A percentile compares a stretch with the other conserved stretches of the same genome.
Evolutionary conservation across 1,140 invertebrate species (phyloP).

Genomic region (Copidosoma floridanum): DNA sequence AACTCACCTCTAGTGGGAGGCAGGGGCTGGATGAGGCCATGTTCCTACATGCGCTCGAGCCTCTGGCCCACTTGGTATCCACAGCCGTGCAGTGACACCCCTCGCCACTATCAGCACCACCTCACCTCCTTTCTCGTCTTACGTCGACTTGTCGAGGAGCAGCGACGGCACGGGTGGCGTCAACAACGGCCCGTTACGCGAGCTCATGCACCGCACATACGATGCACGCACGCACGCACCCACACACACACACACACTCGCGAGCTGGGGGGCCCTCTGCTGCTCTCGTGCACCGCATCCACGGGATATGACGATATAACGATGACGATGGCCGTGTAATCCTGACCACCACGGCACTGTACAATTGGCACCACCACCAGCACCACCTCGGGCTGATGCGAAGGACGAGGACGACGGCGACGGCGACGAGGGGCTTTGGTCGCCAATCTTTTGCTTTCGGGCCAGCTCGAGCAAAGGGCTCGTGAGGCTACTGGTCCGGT

Average conservation of each 20-base stretch:
- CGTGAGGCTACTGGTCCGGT: slow-evolving; percentile 3
- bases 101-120: background rate
- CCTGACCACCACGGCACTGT: too few species aligned
- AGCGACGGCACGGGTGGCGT: too few species aligned
- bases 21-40: slow-evolving; percentile 56
- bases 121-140: slow-evolving; percentile 16
- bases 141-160: too few species aligned
- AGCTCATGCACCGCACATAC: slow-evolving; percentile 24
- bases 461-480: too few species aligned
- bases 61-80: slow-evolving; percentile 54
- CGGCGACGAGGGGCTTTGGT: background rate
- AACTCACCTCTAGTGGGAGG: slow-evolving; percentile 58
- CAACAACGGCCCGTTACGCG: slow-evolving; percentile 14
- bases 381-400: too few species aligned
- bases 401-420: too few species aligned
- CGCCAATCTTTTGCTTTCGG: too few species aligned
- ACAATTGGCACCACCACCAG: too few species aligned
- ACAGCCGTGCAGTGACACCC: slow-evolving; percentile 39
- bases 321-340: background rate
- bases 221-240: slow-evolving; percentile 28
- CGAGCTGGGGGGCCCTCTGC: background rate
- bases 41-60: slow-evolving; percentile 58
- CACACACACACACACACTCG: background rate
- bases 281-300: slow-evolving; percentile 10
- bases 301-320: slow-evolving; percentile 6